A percentile compares a stretch with the other conserved stretches of the same genome.
phyloP scores from a whole-genome alignment of 2,797 vertebrate genomes.

The Artibeus jamaicensis region DNA sequence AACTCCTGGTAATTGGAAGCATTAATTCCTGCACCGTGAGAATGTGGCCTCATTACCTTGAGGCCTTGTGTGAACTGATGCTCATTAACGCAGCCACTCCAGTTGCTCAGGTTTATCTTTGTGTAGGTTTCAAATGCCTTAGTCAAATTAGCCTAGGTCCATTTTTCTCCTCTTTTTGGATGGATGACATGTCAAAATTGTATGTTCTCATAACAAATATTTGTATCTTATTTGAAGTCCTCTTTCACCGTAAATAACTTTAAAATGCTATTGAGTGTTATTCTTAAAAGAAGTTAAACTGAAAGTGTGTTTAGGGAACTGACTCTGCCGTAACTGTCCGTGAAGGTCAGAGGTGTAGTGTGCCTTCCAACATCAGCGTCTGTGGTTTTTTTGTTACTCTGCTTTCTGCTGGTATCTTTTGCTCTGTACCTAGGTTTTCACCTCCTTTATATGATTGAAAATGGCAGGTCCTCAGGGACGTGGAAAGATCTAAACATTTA shows the following conservation, averaged over 20 bases:
- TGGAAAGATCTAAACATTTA: neutral
- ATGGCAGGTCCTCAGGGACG: neutral
- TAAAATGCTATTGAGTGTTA: neutral
- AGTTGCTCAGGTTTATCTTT: constrained; percentile 41
- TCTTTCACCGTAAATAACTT: neutral
- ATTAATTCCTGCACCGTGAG: constrained; percentile 44
- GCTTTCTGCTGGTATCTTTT: neutral
- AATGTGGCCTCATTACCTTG: constrained; percentile 54
- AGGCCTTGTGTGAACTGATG: constrained; percentile 30
- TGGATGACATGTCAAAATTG: neutral
- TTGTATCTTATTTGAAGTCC: neutral
- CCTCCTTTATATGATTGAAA: neutral
- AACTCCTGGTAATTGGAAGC: constrained; percentile 55
- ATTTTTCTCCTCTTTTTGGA: neutral
- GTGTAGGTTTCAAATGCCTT: neutral
- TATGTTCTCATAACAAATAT: neutral
- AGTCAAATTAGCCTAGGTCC: neutral
- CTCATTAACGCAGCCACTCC: constrained; percentile 47
- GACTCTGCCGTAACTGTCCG: neutral
- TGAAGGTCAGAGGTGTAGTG: neutral
- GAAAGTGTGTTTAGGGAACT: constrained; percentile 17
- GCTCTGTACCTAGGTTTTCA: neutral
- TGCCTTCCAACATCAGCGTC: neutral
- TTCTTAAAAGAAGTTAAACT: constrained; percentile 14
- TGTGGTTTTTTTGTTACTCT: neutral